Percentiles rank a stretch among this genome's conserved stretches.
Conservation (phyloP, 2,888 invertebrate species). For the Timandra comae region DNA sequence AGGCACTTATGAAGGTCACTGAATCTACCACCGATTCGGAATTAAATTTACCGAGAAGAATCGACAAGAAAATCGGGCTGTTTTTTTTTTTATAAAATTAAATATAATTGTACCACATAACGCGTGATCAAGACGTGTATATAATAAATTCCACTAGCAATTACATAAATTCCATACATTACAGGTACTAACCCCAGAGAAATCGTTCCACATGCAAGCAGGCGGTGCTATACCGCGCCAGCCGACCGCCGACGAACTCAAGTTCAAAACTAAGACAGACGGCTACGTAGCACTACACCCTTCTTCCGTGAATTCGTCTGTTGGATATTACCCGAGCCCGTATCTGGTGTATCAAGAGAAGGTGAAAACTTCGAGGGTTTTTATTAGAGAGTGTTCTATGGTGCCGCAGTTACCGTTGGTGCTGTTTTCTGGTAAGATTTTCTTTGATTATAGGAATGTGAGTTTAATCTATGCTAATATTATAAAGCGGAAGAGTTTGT, state of each 20-base stretch:
- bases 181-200: constrained; percentile 84
- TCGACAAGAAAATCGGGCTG: no score
- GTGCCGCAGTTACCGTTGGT: constrained; percentile 85
- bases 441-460: neutral
- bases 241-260: constrained; percentile 82
- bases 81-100: no score
- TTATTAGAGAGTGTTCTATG: constrained; percentile 88
- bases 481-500: no score
- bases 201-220: constrained; percentile 83
- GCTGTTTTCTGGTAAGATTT: constrained; percentile 74
- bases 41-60: no score
- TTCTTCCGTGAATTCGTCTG: constrained; percentile 83
- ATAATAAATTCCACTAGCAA: no score
- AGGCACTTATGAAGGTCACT: no score
- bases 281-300: constrained; percentile 86
- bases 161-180: no score
- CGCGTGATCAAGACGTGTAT: no score
- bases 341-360: constrained; percentile 90
- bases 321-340: constrained; percentile 82
- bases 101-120: no score
- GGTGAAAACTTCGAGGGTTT: constrained; percentile 86
- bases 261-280: constrained; percentile 85
- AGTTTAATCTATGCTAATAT: no score
- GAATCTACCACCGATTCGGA: no score
- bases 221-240: constrained; percentile 85